Base-by-base conservation (phyloP, 2,888 invertebrate species). In the Ectobius pallidus region DNA sequence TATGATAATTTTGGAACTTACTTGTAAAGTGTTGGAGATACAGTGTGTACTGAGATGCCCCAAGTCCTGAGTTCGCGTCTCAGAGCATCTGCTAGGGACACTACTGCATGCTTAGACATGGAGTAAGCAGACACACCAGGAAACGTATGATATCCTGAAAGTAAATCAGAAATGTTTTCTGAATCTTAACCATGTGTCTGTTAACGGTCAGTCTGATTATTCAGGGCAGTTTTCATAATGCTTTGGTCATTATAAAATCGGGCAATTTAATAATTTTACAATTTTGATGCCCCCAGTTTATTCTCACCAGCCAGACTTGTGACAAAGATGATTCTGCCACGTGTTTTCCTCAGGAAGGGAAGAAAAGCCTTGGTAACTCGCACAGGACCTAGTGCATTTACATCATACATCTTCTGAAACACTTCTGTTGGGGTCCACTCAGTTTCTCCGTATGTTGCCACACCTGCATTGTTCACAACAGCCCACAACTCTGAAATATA, bases 391-490 rank as follows among this genome's bases (percentile, higher is more conserved):
- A 82, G 65, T 20, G 81, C 77, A 71, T 82, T 82, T 20, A 81
- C 81, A n/a, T 80, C 79, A 63, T 81, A 77, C 69, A 79, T 78
- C 22, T 78, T 76, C 44, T 77, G 74, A 77, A 82, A 85, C 65
- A 81, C 80, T 14, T 82, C 81, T 76, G 85, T 78, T 3, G 84
- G 80, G 58, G 83, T 80, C 81, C 85, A 84, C 74, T 86, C 86
- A 49, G 85, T 80, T 69, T 84, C 84, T 0, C 84, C 84, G 63
- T 81, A 80, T 72, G 79, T 79, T 49, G 83, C 82, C 7, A 86
- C 79, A 0, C 85, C 86, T 2, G 86, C 86, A 79, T 86, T 86
- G 80, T 86, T 86, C 3, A 86, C 84, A n/a, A 86, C 75, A 2
- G 83, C 85, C 85, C 85, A 86, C 20, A 86, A 77, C 34, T 78